Percentiles rank a stretch among this genome's conserved stretches.
These are phyloP conservation scores for Opisthocomus hoazin DNA, from an alignment of 2,113 vertebrate genomes.

Conservation along the genomic window DNA sequence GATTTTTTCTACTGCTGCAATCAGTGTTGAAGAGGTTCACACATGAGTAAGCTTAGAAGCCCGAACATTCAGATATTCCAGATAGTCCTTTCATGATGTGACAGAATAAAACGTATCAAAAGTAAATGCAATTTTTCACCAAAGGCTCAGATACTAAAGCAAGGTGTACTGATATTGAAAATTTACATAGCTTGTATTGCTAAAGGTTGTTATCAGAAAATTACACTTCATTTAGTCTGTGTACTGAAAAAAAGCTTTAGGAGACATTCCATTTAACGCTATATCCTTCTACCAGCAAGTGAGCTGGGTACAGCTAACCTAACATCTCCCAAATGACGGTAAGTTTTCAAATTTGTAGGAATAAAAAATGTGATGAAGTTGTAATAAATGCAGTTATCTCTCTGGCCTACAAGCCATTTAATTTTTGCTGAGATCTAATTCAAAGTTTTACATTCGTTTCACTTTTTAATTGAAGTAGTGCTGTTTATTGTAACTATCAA, in stretches of 20 bases:
- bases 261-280: not conserved
- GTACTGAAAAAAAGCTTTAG: not conserved
- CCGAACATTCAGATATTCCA: not conserved
- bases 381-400: not conserved
- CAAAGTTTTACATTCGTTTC: not conserved
- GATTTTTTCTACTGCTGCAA: not conserved
- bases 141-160: not conserved
- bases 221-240: not conserved
- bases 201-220: conserved; percentile 12
- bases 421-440: not conserved
- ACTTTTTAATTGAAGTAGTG: not conserved
- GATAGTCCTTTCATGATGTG: not conserved
- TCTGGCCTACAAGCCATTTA: not conserved
- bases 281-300: not conserved
- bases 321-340: not conserved
- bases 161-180: not conserved
- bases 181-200: not conserved
- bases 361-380: not conserved
- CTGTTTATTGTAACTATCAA: not conserved
- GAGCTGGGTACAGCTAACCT: not conserved
- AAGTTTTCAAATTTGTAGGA: not conserved
- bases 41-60: not conserved
- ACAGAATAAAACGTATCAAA: not conserved
- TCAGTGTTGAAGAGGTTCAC: not conserved
- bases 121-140: not conserved